Evolutionary conservation across 2,888 invertebrate genomes (phyloP).

Genomic region (Barypeithes pellucidus): DNA sequence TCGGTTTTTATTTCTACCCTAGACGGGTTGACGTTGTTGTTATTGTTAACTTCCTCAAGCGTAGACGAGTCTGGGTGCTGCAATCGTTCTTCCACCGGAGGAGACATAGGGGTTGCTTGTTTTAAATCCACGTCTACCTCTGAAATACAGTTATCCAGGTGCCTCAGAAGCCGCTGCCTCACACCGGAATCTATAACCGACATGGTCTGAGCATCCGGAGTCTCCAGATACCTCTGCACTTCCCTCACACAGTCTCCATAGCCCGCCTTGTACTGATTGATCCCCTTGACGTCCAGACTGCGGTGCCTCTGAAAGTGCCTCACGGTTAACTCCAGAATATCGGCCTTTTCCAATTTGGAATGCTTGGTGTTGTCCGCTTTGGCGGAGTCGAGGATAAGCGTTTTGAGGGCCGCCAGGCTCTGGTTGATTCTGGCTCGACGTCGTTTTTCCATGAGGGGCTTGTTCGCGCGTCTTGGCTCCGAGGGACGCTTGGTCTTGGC

Average conservation of each 20-base stretch:
- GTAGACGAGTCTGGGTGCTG: slow-evolving; percentile 69
- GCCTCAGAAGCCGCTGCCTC: slow-evolving; percentile 75
- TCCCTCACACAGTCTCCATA: slow-evolving; percentile 79
- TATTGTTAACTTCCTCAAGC: slow-evolving; percentile 64
- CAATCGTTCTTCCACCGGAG: slow-evolving; percentile 58
- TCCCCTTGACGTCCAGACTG: slow-evolving; percentile 76
- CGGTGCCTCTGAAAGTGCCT: slow-evolving; percentile 85
- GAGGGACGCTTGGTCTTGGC: slow-evolving; percentile 67
- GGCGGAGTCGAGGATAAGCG: slow-evolving; percentile 81
- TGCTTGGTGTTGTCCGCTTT: slow-evolving; percentile 81
- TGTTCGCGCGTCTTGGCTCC: slow-evolving; percentile 78
- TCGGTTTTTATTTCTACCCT: slow-evolving; percentile 45
- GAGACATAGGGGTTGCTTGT: slow-evolving; percentile 54
- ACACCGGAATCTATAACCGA: slow-evolving; percentile 74
- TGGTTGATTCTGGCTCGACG: slow-evolving; percentile 83
- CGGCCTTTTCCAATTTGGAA: slow-evolving; percentile 89
- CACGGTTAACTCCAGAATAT: slow-evolving; percentile 88
- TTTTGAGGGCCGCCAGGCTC: slow-evolving; percentile 81
- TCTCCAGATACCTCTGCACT: slow-evolving; percentile 76
- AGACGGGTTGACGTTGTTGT: slow-evolving; percentile 48
- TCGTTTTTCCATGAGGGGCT: slow-evolving; percentile 86
- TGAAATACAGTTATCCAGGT: slow-evolving; percentile 76
- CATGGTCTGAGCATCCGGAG: slow-evolving; percentile 76
- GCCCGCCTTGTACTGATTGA: slow-evolving; percentile 79
- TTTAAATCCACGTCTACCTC: slow-evolving; percentile 75